phyloP scores from a whole-genome alignment of 2,797 vertebrate species.

The Bovichtus variegatus region DNA sequence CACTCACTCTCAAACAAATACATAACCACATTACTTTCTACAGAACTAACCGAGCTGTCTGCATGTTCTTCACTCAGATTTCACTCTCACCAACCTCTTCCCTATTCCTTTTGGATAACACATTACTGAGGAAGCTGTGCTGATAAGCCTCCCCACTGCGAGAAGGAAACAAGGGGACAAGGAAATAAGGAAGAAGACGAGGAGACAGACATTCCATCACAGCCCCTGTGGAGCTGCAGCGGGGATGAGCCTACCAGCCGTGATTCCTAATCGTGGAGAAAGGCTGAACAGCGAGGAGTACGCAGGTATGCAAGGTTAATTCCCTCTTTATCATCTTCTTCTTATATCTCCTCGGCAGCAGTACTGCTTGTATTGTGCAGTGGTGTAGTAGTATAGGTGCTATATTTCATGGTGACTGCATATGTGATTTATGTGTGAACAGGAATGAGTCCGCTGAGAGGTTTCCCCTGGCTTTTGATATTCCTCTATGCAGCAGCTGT shows the following conservation, averaged over 20 bases:
- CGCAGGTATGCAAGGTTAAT: constrained; percentile 70
- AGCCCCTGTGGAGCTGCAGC: constrained; percentile 59
- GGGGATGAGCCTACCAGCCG: constrained; percentile 53
- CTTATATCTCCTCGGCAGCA: constrained; percentile 47
- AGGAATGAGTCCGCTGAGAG: constrained; percentile 74
- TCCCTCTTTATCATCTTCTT: constrained; percentile 51
- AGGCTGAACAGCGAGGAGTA: constrained; percentile 53
- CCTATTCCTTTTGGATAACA: constrained; percentile 40
- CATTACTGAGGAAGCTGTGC: constrained; percentile 29
- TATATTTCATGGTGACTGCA: constrained; percentile 48
- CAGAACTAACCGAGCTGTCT: constrained; percentile 58
- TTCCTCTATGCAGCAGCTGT: constrained; percentile 64
- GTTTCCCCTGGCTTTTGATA: constrained; percentile 65
- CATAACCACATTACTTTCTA: constrained; percentile 60
- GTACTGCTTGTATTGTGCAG: constrained; percentile 25
- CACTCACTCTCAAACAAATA: constrained; percentile 49
- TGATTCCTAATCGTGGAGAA: constrained; percentile 55
- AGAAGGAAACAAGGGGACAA: constrained; percentile 57
- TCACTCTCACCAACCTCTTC: constrained; percentile 17
- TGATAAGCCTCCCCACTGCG: constrained; percentile 32
- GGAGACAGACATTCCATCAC: constrained; percentile 59
- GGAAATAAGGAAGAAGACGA: constrained; percentile 41
- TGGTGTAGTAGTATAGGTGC: constrained; percentile 19
- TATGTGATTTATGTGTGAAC: constrained; percentile 70
- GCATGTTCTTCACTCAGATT: constrained; percentile 59